Percentiles rank a stretch among this genome's conserved stretches.
These are phyloP conservation scores for Thera britannica DNA, from an alignment of 2,888 invertebrate genomes.

Conservation along the genomic window DNA sequence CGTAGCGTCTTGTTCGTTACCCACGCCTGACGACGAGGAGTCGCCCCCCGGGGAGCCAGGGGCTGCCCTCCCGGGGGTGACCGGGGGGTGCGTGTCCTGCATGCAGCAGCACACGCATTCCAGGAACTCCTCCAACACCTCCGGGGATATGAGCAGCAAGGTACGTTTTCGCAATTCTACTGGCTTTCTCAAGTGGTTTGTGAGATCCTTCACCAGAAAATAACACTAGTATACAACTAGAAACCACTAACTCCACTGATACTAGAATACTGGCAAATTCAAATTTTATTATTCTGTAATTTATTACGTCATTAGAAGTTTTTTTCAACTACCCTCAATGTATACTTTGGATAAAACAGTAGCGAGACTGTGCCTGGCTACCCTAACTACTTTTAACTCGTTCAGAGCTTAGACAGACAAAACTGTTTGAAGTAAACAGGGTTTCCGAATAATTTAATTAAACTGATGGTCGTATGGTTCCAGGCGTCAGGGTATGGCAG, in stretches of 20 bases:
- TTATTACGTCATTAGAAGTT: too few relatives aligned
- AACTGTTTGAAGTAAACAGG: too few relatives aligned
- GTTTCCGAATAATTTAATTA: neutral
- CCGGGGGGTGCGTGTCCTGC: constrained; percentile 60
- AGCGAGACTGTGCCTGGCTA: too few relatives aligned
- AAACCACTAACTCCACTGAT: too few relatives aligned
- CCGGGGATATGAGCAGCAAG: constrained; percentile 83
- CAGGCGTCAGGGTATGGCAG: constrained; percentile 97
- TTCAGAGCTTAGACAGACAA: too few relatives aligned
- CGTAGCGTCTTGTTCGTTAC: constrained; percentile 68
- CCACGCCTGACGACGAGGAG: constrained; percentile 70
- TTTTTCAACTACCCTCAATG: too few relatives aligned
- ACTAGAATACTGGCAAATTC: too few relatives aligned
- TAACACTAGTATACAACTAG: neutral
- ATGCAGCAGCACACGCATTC: constrained; percentile 86
- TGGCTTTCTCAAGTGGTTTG: neutral
- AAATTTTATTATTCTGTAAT: too few relatives aligned
- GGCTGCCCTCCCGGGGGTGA: constrained; percentile 39
- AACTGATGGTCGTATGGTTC: constrained; percentile 53
- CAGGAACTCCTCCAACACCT: constrained; percentile 91
- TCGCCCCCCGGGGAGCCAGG: constrained; percentile 51
- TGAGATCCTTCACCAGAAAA: neutral
- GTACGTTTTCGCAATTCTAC: constrained; percentile 37
- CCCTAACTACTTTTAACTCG: too few relatives aligned
- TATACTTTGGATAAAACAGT: too few relatives aligned